Percentiles rank a stretch among this genome's conserved stretches.
Evolutionary conservation across 2,888 invertebrate species (phyloP).

Genomic region (Ophion obscuratus): DNA sequence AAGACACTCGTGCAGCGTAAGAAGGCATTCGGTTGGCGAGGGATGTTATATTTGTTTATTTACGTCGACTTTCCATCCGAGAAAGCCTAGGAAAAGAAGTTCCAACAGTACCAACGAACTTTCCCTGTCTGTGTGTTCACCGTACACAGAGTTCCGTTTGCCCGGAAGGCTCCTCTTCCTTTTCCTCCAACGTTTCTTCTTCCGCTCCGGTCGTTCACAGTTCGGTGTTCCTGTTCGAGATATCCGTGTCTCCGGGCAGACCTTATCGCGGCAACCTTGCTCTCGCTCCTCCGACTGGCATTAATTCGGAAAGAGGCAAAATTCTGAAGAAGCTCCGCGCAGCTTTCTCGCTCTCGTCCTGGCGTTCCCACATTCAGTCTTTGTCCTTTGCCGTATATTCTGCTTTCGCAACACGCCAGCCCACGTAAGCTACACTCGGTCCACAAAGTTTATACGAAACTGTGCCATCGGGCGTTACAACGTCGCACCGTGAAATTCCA

Average conservation of each 20-base stretch:
- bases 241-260: slow-evolving; percentile 61
- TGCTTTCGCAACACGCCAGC: slow-evolving; percentile 39
- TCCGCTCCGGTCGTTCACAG: slow-evolving; percentile 9
- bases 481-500: slow-evolving; percentile 48
- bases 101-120: slow-evolving; percentile 19
- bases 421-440: slow-evolving; percentile 33
- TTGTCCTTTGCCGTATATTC: slow-evolving; percentile 44
- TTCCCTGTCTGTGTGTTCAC: slow-evolving; percentile 14
- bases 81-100: slow-evolving; percentile 45
- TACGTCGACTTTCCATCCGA: slow-evolving; percentile 72
- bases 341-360: slow-evolving; percentile 13
- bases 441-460: slow-evolving; percentile 67
- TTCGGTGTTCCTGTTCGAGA: slow-evolving; percentile 50
- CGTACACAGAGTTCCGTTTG: slow-evolving; percentile 39
- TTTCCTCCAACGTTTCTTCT: slow-evolving; percentile 43
- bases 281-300: slow-evolving; percentile 49
- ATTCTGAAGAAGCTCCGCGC: slow-evolving; percentile 58
- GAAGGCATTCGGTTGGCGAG: slow-evolving; percentile 29
- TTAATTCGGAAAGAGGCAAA: slow-evolving; percentile 61
- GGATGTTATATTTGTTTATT: slow-evolving; percentile 75
- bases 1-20: slow-evolving; percentile 48
- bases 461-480: slow-evolving; percentile 68
- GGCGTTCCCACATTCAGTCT: slow-evolving; percentile 12
- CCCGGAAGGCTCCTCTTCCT: slow-evolving; percentile 57
- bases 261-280: slow-evolving; percentile 38